Base-by-base conservation (phyloP, 1,140 invertebrate genomes). In the Neelides sp. region DNA sequence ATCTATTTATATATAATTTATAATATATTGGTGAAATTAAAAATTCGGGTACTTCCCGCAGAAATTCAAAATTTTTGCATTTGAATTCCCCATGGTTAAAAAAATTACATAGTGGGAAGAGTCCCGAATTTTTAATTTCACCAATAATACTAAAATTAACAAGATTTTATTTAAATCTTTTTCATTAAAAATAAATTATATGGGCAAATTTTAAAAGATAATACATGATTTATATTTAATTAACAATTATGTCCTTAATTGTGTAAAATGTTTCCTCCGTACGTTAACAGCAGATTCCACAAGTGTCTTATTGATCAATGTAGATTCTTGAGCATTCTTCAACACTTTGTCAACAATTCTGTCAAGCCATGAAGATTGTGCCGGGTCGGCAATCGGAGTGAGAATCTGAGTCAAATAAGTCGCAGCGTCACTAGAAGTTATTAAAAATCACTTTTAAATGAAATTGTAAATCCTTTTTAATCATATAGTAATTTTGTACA, bases 221-320 rank as follows among this genome's bases (percentile, higher is more conserved):
- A 7, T 12, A 12, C 27, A 49, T 30, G 30, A 42, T 36, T 15
- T 17, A 10, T 4, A 39, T 36, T 17, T 20, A n/a, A n/a, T n/a
- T n/a, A n/a, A n/a, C n/a, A n/a, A n/a, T n/a, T n/a, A n/a, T n/a
- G n/a, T 17, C 12, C 24, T 28, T 7, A 48, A 20, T 39, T 32
- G 15, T 20, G 8, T 45, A 23, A 35, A 42, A 13, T 20, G 13
- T 22, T 64, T 60, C 26, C 2, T 19, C 27, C 39, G 17, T 50
- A 80, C 79, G 64, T 76, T 77, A 37, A 85, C 77, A 13, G 85
- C 85, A 55, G 73, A 63, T 66, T 85, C 79, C 58, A 90, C 70
- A 50, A 78, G 75, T 30, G 77, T 71, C 44, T 77, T 74, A 54
- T 81, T 79, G 37, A 93, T 75, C 45, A 83, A 76, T 7, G 79